These are phyloP conservation scores for Periophthalmodon schlosseri DNA, from an alignment of 2,113 vertebrate genomes.

Conservation along the genomic window DNA sequence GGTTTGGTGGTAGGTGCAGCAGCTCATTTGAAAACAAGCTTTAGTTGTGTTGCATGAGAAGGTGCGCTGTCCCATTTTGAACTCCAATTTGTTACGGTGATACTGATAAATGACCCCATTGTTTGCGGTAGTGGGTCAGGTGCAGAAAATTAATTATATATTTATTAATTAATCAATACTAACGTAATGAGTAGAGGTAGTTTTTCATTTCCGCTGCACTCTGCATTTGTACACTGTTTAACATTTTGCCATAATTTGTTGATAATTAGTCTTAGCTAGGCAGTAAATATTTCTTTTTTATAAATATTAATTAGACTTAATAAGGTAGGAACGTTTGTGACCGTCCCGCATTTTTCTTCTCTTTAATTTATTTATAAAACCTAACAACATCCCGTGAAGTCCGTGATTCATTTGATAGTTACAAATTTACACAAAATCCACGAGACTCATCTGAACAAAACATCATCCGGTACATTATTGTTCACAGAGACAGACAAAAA, in stretches of 20 bases:
- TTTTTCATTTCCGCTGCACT: constrained; percentile 8
- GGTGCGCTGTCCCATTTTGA: constrained; percentile 13
- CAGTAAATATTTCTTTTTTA: constrained; percentile 28
- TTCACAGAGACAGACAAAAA: constrained; percentile 20
- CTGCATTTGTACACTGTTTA: constrained; percentile 20
- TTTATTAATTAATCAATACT: constrained; percentile 45
- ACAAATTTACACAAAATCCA: constrained; percentile 20
- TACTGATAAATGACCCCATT: constrained; percentile 29
- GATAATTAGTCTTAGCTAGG: constrained; percentile 31
- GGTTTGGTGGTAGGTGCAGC: constrained; percentile 4
- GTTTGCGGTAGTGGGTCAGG: constrained; percentile 22
- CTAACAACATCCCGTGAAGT: not conserved
- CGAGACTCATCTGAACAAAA: constrained; percentile 7
- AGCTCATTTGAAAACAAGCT: constrained; percentile 29
- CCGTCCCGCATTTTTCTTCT: not conserved
- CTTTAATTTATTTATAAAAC: constrained; percentile 2
- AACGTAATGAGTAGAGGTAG: constrained; percentile 30
- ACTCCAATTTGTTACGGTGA: constrained; percentile 20
- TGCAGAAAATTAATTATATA: constrained; percentile 32
- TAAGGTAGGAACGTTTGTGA: not conserved
- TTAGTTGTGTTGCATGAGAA: constrained; percentile 10
- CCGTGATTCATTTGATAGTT: not conserved
- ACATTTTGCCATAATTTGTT: constrained; percentile 29
- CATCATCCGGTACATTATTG: not conserved
- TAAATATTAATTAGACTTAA: constrained; percentile 6